Percentiles rank a stretch among this genome's conserved stretches.
Conservation (phyloP, 1,140 invertebrate genomes). For the Sesamia nonagrioides region DNA sequence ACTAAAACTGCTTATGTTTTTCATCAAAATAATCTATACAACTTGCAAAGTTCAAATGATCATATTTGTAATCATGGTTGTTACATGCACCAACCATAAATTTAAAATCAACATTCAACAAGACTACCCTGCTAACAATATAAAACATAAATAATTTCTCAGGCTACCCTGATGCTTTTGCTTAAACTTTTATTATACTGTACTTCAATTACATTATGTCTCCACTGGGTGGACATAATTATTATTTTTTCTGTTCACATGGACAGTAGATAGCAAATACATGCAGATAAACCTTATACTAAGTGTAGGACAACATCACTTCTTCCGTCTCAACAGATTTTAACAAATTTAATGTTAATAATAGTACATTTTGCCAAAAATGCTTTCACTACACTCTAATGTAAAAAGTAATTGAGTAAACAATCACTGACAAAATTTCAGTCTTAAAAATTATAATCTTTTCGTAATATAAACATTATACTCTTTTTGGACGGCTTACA, state of each 20-base stretch:
- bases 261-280: not conserved
- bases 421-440: constrained; percentile 69
- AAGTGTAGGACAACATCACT: not conserved
- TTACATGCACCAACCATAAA: too few species aligned
- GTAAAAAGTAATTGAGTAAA: constrained; percentile 50
- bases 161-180: too few species aligned
- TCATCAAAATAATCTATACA: too few species aligned
- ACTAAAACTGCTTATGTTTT: too few species aligned
- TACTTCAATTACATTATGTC: not conserved
- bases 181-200: not conserved
- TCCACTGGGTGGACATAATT: too few species aligned
- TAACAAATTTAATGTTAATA: not conserved
- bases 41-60: too few species aligned
- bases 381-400: constrained; percentile 34
- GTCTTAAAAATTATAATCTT: constrained; percentile 71
- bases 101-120: too few species aligned
- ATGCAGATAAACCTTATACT: not conserved
- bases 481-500: constrained; percentile 93
- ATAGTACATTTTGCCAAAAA: constrained; percentile 25
- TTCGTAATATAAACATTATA: constrained; percentile 83
- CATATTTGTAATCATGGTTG: too few species aligned
- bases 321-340: not conserved
- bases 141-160: too few species aligned
- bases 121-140: too few species aligned
- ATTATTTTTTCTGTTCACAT: not conserved